These are phyloP conservation scores for Notospermus geniculatus DNA, from an alignment of 1,140 invertebrate genomes.

Conservation along the genomic window DNA sequence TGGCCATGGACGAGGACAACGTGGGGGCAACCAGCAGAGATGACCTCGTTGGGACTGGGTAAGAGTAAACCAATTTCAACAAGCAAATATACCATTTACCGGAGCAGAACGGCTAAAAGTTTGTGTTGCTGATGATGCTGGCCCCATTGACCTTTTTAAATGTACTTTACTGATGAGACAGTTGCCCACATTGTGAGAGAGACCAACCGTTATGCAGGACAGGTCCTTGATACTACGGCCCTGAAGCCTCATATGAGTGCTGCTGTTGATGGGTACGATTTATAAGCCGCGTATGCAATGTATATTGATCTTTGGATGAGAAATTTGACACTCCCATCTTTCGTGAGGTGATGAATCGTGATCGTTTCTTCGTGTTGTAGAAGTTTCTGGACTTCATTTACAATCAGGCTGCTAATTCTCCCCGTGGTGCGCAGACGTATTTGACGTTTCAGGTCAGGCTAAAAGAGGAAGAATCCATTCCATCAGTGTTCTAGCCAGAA, in stretches of 20 bases:
- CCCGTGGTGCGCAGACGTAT: too few species aligned
- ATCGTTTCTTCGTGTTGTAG: not conserved
- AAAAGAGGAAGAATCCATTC: too few species aligned
- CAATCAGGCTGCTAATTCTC: not conserved
- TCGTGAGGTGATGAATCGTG: not conserved
- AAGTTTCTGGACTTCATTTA: not conserved
- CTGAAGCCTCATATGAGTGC: not conserved
- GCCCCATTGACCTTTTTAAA: not conserved
- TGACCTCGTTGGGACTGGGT: too few species aligned
- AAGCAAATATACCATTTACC: not conserved
- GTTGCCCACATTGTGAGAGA: constrained; percentile 4
- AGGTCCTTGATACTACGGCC: not conserved
- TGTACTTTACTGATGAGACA: constrained; percentile 7
- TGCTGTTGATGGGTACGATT: constrained; percentile 3
- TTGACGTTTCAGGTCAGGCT: too few species aligned
- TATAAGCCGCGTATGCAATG: not conserved
- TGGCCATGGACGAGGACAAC: too few species aligned
- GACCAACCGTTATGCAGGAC: not conserved
- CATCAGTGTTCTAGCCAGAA: too few species aligned
- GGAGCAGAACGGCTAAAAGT: not conserved
- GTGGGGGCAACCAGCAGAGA: too few species aligned
- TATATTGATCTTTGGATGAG: constrained; percentile 5
- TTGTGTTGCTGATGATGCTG: not conserved
- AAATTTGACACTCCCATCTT: not conserved
- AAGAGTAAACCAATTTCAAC: too few species aligned